phyloP scores from a whole-genome alignment of 2,888 invertebrate species.

The Myopa testacea region DNA sequence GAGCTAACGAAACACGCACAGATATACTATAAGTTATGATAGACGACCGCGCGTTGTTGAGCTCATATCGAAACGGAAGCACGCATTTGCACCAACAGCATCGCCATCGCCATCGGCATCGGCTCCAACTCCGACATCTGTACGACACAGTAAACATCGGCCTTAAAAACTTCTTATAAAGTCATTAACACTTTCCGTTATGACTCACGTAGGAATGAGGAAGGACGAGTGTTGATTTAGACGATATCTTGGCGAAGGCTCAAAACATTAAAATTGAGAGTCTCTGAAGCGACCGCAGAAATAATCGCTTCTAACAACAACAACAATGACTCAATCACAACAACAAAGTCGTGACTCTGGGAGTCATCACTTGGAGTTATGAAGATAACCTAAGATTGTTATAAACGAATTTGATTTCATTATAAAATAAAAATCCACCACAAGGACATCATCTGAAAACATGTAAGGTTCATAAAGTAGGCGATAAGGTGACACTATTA shows the following conservation, averaged over 20 bases:
- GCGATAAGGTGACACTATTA: too few species aligned
- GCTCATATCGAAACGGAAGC: too few species aligned
- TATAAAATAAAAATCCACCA: too few species aligned
- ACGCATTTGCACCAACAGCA: background rate
- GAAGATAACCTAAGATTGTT: too few species aligned
- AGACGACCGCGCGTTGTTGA: slow-evolving; percentile 25
- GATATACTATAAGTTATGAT: slow-evolving; percentile 24
- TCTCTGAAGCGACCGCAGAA: background rate
- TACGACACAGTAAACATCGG: background rate
- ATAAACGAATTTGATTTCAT: too few species aligned
- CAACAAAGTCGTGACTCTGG: too few species aligned
- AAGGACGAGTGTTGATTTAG: slow-evolving; percentile 28
- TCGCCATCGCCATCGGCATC: background rate
- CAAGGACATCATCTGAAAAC: too few species aligned
- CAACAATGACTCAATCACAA: background rate
- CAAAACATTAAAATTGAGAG: background rate
- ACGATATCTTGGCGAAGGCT: background rate
- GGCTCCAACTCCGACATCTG: background rate
- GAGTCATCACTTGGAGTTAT: too few species aligned
- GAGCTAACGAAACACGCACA: background rate
- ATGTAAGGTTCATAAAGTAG: too few species aligned
- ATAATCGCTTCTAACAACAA: background rate
- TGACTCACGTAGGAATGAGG: slow-evolving; percentile 31
- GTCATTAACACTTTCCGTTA: slow-evolving; percentile 46
- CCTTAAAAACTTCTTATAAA: slow-evolving; percentile 46